Base-by-base conservation (phyloP, 2,797 vertebrate genomes). In the Lagorchestes hirsutus region DNA sequence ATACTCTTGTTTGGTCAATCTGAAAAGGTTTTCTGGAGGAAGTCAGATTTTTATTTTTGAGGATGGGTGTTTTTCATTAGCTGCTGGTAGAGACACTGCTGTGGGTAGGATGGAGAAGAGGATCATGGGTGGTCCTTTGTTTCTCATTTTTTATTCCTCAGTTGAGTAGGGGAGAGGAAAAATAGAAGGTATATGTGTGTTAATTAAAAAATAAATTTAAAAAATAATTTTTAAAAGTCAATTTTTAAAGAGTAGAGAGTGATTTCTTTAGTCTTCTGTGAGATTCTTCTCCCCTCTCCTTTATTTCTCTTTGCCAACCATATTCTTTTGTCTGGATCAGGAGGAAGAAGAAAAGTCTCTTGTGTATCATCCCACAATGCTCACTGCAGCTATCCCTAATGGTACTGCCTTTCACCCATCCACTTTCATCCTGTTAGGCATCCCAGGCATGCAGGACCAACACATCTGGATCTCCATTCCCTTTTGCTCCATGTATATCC, bases 401-500 rank as follows among this genome's bases (percentile, higher is more conserved):
- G 62, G 5, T 13, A 97, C 96, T 62, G 90, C 90, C 52, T 97
- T 97, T 59, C 95, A 98, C 27, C 97, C 97, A 55, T 96, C 97
- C 28, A 54, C 58, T 1, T 98, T 97, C 91, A 91, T 97, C 93
- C 57, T 98, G 9, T 97, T 98, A 92, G 97, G 97, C 10, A 96
- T 98, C 28, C 97, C 98, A 14, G 97, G 97, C n/a, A 96, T 98
- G 96, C 96, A 97, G 91, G 93, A 94, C 5, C 92, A 95, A 29
- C 97, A 98, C 3, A 12, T 87, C 59, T 97, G 97, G 97, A 92
- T 97, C n/a, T 96, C 97, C 91, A 96, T 98, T 55, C 97, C 97
- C n/a, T 97, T 98, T 95, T 97, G 95, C 56, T 96, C 50, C 62
- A 96, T 98, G 96, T 98, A 98, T 28, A 24, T 98, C 58, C 46